phyloP scores from a whole-genome alignment of 2,797 vertebrate species.

The Chaetodon trifasciatus region DNA sequence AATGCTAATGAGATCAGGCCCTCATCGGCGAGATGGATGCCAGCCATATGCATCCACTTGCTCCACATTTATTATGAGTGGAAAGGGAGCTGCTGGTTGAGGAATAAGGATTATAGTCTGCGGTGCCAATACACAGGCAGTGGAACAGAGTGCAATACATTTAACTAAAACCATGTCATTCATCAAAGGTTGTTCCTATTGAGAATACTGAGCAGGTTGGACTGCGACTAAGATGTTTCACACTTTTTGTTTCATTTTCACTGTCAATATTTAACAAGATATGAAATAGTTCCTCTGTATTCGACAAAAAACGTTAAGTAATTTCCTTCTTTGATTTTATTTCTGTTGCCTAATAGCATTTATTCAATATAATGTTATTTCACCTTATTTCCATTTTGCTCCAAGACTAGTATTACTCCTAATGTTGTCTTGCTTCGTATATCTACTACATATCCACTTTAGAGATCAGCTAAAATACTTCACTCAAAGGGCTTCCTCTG shows the following conservation, averaged over 20 bases:
- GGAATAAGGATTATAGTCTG: slow-evolving; percentile 1
- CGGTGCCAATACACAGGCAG: slow-evolving; percentile 39
- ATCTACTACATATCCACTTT: slow-evolving; percentile 23
- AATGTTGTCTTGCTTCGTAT: background rate
- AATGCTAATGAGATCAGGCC: slow-evolving; percentile 60
- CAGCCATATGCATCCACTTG: slow-evolving; percentile 27
- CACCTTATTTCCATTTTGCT: background rate
- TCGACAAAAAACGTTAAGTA: slow-evolving; percentile 5
- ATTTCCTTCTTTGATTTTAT: slow-evolving; percentile 15
- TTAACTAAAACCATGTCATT: slow-evolving; percentile 37
- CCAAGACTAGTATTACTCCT: background rate
- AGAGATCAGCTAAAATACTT: slow-evolving; percentile 37
- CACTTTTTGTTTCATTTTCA: background rate
- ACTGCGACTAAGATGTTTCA: slow-evolving; percentile 22
- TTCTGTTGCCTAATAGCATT: background rate
- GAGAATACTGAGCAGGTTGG: slow-evolving; percentile 10
- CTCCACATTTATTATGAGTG: slow-evolving; percentile 32
- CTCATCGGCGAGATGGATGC: slow-evolving; percentile 35
- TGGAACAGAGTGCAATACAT: slow-evolving; percentile 14
- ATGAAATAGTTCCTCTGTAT: slow-evolving; percentile 8
- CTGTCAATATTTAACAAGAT: slow-evolving; percentile 16
- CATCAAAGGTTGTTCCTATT: slow-evolving; percentile 23
- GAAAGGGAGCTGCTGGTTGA: slow-evolving; percentile 31
- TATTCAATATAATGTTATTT: background rate
- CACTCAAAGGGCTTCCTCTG: slow-evolving; percentile 41